Evolutionary conservation across 1,140 invertebrate species (phyloP).

Genomic region (Proctacanthus coquilletti): DNA sequence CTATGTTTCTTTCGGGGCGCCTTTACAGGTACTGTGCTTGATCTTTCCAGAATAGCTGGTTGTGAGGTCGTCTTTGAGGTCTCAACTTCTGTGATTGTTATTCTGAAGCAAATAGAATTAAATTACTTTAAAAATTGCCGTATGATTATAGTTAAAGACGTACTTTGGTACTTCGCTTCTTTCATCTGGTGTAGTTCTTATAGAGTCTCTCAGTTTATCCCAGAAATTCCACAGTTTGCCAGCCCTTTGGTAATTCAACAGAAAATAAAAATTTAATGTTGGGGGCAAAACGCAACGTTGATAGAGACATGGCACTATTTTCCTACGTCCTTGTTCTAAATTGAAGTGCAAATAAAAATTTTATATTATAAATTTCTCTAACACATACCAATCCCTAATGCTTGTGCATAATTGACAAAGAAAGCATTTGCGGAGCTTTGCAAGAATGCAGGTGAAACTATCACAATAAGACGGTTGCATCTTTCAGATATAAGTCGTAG

Average conservation of each 20-base stretch:
- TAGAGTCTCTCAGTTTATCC: conserved; percentile 37
- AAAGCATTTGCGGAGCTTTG: conserved; percentile 51
- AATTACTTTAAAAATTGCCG: too few species aligned
- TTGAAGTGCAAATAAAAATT: background rate
- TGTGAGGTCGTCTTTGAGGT: too few species aligned
- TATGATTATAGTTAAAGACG: too few species aligned
- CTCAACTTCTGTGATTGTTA: too few species aligned
- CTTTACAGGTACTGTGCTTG: too few species aligned
- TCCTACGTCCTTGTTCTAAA: conserved; percentile 37
- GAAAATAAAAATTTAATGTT: conserved; percentile 37
- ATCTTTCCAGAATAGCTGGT: too few species aligned
- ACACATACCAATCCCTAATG: conserved; percentile 39
- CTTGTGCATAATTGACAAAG: conserved; percentile 55
- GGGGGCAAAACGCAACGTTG: conserved; percentile 39
- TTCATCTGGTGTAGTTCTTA: too few species aligned
- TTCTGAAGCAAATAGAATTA: too few species aligned
- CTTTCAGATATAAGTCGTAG: conserved; percentile 54
- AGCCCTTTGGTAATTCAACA: conserved; percentile 37
- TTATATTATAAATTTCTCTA: background rate
- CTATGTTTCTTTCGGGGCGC: too few species aligned
- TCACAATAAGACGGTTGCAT: conserved; percentile 53
- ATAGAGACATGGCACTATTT: conserved; percentile 51
- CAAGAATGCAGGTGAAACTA: conserved; percentile 55
- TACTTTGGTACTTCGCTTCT: too few species aligned
- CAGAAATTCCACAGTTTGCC: conserved; percentile 43